Evolutionary conservation across 2,888 invertebrate species (phyloP).

Genomic region (Chloroclysta siterata): DNA sequence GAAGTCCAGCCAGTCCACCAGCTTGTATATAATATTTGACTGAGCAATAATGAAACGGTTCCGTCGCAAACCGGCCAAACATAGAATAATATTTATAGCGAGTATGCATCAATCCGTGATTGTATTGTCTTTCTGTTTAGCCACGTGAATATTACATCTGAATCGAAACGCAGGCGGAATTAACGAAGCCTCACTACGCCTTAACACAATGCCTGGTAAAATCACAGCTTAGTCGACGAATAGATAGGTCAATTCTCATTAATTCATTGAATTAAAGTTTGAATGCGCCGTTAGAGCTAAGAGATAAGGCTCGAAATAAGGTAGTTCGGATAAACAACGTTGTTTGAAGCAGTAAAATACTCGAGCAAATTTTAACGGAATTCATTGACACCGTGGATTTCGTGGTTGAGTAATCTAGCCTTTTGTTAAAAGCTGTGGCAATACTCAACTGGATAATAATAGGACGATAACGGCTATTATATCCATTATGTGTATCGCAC

Average conservation of each 20-base stretch:
- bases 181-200: slow-evolving; percentile 34
- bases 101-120: slow-evolving; percentile 9
- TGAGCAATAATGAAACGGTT: slow-evolving; percentile 18
- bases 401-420: slow-evolving; percentile 12
- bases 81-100: slow-evolving; percentile 11
- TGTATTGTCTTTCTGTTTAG: slow-evolving; percentile 27
- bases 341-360: neutral
- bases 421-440: slow-evolving; percentile 14
- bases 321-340: neutral
- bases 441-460: slow-evolving; percentile 36
- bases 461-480: slow-evolving; percentile 42
- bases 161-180: slow-evolving; percentile 38
- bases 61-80: slow-evolving; percentile 14
- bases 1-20: neutral
- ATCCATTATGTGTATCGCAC: slow-evolving; percentile 42
- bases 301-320: too few relatives aligned
- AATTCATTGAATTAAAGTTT: neutral
- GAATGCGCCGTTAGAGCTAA: neutral
- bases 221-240: slow-evolving; percentile 5
- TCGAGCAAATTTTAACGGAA: neutral
- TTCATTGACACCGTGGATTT: neutral
- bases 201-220: slow-evolving; percentile 34
- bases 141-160: slow-evolving; percentile 33
- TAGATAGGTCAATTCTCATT: slow-evolving; percentile 11
- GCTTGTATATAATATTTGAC: slow-evolving; percentile 7